Percentiles rank a stretch among this genome's conserved stretches.
These are phyloP conservation scores for Willowsia nigromaculata DNA, from an alignment of 2,888 invertebrate genomes.

Conservation along the genomic window DNA sequence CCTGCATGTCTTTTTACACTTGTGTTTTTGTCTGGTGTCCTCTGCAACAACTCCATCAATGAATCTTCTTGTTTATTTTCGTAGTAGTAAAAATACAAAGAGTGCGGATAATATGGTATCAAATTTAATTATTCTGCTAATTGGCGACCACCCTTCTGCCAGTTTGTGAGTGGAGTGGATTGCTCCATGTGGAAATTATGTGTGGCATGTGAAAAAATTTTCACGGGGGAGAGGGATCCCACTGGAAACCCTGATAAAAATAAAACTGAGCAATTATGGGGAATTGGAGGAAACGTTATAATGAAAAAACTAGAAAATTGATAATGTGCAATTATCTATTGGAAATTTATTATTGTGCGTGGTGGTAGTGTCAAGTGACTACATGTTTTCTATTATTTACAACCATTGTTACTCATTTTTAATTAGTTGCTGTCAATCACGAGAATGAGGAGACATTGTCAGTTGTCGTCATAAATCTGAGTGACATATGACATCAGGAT, in stretches of 20 bases:
- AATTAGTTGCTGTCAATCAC: slow-evolving; percentile 37
- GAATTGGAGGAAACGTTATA: background rate
- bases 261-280: background rate
- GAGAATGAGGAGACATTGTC: slow-evolving; percentile 12
- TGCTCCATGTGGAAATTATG: slow-evolving; percentile 45
- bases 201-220: background rate
- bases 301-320: background rate
- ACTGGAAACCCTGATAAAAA: slow-evolving; percentile 10
- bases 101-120: slow-evolving; percentile 51
- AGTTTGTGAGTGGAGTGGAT: background rate
- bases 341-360: background rate
- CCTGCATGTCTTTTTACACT: background rate
- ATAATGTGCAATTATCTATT: background rate
- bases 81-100: background rate
- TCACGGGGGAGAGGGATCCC: background rate
- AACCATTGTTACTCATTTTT: background rate
- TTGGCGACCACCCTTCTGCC: background rate
- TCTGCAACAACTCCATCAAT: background rate
- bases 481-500: slow-evolving; percentile 23
- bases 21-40: background rate
- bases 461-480: slow-evolving; percentile 25
- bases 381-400: background rate
- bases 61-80: no score
- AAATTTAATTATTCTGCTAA: slow-evolving; percentile 38
- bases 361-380: background rate